Evolutionary conservation across 2,888 invertebrate species (phyloP), one percentile per base, ranked within the genome.

Genomic region (Hydriomena furcata): DNA sequence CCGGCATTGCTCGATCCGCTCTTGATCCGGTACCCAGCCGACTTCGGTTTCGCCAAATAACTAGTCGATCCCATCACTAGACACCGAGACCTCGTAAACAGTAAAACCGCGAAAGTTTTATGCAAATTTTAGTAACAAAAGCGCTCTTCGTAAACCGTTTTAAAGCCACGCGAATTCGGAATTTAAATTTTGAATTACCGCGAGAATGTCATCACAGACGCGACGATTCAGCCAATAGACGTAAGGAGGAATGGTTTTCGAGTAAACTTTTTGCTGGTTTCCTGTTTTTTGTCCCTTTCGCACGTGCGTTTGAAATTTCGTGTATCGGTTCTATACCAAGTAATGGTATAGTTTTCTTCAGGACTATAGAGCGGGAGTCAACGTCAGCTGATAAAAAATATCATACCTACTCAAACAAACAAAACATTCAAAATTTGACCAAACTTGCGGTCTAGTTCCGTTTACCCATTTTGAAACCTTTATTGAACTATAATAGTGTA

Each of bases 41-140:
- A 66, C 61, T 86, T 87, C 3, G 87, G 76, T 60, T 90, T 91
- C 21, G 76, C 74, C 62, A 84, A 65, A 66, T 84, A 90, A 82
- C 76, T 91, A 36, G 89, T 90, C 34, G 91, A 90, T 34, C 91
- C 91, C 91, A 91, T 88, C 63, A 63, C 63, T 57, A 59, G 35
- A 55, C 63, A 64, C 63, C 60, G 55, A 32, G 32, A 38, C 30
- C 34, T 35, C 52, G 52, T 43, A 55, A 60, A 60, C 52, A 46
- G 47, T 53, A 25, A 69, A 64, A 58, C 60, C 61, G 60, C 60
- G 57, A 59, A 64, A 47, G 57, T 60, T 60, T n/a, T 63, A 63
- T 58, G 61, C 59, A 32, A 66, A 67, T 54, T 64, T 65, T 69
- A 64, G 68, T 41, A 50, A 42, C 50, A 37, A 52, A 46, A 61